Conservation (phyloP, 92 coral and sea anemone genomes). For the Blastomussa wellsi region DNA sequence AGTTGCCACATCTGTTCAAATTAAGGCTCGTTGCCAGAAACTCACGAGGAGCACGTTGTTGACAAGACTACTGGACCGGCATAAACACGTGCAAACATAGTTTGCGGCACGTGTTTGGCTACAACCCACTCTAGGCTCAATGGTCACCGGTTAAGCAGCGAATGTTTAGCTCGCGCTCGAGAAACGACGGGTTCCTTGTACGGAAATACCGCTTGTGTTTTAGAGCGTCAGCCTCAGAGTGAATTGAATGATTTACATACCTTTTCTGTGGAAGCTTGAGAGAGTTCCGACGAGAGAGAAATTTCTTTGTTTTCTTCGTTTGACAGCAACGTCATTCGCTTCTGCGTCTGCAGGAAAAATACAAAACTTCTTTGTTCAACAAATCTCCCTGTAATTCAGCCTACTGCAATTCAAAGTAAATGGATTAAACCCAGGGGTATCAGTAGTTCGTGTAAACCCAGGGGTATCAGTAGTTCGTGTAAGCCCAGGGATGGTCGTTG, state of each 20-base stretch:
- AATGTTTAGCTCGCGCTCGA: too few relatives aligned
- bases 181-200: not conserved
- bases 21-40: not conserved
- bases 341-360: conserved; percentile 64
- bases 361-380: not conserved
- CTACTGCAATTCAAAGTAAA: not conserved
- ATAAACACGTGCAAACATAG: not conserved
- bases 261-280: conserved; percentile 85
- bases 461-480: too few relatives aligned
- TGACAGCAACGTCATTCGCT: conserved; percentile 78
- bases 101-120: not conserved
- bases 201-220: too few relatives aligned
- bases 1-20: too few relatives aligned
- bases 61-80: not conserved
- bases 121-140: not conserved
- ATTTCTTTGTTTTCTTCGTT: conserved; percentile 86
- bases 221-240: too few relatives aligned
- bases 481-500: too few relatives aligned
- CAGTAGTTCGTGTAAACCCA: too few relatives aligned
- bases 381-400: not conserved
- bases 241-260: too few relatives aligned
- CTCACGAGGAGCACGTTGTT: not conserved
- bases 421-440: too few relatives aligned
- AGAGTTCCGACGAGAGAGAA: conserved; percentile 68
- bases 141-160: not conserved